Conservation (phyloP, 2,113 vertebrate genomes). For the Pelmatolapia mariae region DNA sequence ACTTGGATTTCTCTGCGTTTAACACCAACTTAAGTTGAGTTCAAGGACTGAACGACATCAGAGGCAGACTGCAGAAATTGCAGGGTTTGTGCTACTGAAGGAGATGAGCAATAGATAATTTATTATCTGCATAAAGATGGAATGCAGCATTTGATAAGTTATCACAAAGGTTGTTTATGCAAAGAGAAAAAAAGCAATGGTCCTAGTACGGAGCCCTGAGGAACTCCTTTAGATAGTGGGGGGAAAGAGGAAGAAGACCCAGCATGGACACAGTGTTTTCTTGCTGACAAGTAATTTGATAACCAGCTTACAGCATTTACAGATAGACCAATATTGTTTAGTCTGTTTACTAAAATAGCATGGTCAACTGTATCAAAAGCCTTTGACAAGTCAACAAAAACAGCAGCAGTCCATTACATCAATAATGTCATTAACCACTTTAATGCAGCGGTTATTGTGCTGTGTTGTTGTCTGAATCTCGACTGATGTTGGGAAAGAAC, state of each 20-base stretch:
- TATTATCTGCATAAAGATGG: neutral
- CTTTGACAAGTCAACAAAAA: neutral
- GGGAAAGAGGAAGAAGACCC: neutral
- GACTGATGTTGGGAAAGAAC: neutral
- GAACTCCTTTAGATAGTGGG: neutral
- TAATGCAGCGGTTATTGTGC: neutral
- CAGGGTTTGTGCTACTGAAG: neutral
- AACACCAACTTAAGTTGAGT: neutral
- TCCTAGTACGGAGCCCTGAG: rapidly evolving
- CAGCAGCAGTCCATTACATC: neutral
- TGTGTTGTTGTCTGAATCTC: neutral
- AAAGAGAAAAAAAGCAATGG: neutral
- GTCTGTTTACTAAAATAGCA: neutral
- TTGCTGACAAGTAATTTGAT: neutral
- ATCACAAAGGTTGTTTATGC: neutral
- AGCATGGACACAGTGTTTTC: neutral
- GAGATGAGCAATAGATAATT: neutral
- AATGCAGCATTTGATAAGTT: neutral
- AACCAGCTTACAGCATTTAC: neutral
- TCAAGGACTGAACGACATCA: neutral
- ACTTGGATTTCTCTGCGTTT: neutral
- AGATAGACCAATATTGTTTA: neutral
- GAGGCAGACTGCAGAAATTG: neutral
- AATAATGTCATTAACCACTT: neutral
- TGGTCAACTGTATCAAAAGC: too few species aligned